Evolutionary conservation across 2,113 vertebrate genomes (phyloP), one percentile per base, ranked within the genome.

Genomic region (Pelecanoides urinatrix): DNA sequence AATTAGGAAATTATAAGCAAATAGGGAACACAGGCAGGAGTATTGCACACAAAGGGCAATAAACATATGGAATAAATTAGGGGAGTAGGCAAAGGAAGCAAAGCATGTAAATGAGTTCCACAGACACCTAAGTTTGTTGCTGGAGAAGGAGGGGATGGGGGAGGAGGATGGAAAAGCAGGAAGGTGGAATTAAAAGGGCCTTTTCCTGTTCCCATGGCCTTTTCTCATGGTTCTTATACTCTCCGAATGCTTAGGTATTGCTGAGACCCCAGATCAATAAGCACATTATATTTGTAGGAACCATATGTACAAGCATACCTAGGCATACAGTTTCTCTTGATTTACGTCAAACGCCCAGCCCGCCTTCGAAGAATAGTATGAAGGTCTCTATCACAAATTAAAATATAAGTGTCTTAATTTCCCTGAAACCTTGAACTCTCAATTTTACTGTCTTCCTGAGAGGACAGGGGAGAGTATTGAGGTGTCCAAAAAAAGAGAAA

Each of bases 51-150:
- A 89, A 59, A 96, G 84, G 72, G 70, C 85, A 97, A 92, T 96
- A 96, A 96, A 86, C 96, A 97, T 95, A 95, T 97, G 97, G 96
- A 93, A 96, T 94, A 97, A 96, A 96, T 98, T 97, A 97, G 32
- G 67, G 72, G 72, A 97, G 89, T 49, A 97, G 73, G 90, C 63
- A 79, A 38, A 92, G 50, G 76, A 92, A 96, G 89, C 68, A 71
- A 95, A 97, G 89, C 67, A 92, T 96, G 81, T 67, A 96, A 97
- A 97, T 95, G 93, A 97, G 82, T 98, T 96, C 95, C 86, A 78
- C 96, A 96, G 96, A 94, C 90, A 96, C 62, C 94, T 94, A 81
- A 30, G 61, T 76, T 92, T 92, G 94, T 86, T 11, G 34, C 88
- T 73, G 65, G 59, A 90, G 76, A 82, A 92, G 29, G 23, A 92